phyloP scores from a whole-genome alignment of 2,888 invertebrate genomes.

The Acrobasis consociella region DNA sequence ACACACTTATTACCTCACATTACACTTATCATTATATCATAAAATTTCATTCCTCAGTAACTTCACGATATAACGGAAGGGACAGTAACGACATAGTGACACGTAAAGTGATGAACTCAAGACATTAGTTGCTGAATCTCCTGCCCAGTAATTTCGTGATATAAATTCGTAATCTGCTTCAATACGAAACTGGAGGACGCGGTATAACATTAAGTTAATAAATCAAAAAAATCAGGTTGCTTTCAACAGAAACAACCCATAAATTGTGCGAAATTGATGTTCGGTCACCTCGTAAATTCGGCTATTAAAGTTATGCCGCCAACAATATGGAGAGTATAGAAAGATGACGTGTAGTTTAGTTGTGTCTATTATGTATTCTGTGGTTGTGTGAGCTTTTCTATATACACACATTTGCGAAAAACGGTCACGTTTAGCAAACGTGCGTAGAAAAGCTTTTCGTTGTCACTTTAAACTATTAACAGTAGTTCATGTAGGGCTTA shows the following conservation, averaged over 20 bases:
- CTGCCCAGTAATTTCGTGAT: conserved; percentile 6
- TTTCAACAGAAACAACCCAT: conserved; percentile 38
- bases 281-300: conserved; percentile 59
- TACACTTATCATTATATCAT: too few relatives aligned
- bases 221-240: conserved; percentile 50
- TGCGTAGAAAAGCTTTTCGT: too few relatives aligned
- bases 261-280: conserved; percentile 62
- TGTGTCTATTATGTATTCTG: too few relatives aligned
- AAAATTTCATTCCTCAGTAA: too few relatives aligned
- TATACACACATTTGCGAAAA: too few relatives aligned
- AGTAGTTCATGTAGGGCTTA: too few relatives aligned
- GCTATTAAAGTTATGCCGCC: conserved; percentile 43
- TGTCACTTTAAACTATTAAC: too few relatives aligned
- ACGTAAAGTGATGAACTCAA: neutral
- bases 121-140: neutral
- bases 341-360: neutral
- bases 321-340: neutral
- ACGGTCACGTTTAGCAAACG: too few relatives aligned
- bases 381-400: too few relatives aligned
- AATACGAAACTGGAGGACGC: conserved; percentile 25
- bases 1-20: too few relatives aligned
- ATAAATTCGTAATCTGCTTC: conserved; percentile 1
- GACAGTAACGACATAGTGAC: neutral
- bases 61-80: too few relatives aligned
- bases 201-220: conserved; percentile 14